Evolutionary conservation across 1,140 invertebrate genomes (phyloP), one percentile per base, ranked within the genome.

Genomic region (Drosophila paulistorum): DNA sequence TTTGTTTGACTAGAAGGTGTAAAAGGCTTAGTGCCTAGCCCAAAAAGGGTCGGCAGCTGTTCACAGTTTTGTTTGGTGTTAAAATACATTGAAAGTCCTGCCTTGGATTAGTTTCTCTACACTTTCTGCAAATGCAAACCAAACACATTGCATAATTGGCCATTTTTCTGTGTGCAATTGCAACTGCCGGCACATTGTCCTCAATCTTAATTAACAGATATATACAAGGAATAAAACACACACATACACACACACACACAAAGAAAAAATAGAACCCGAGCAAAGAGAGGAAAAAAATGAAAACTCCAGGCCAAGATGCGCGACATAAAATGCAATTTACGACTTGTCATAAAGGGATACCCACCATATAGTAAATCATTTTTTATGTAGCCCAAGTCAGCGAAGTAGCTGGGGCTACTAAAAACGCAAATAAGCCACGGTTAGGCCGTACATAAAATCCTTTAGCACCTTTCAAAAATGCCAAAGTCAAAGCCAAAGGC

Each of bases 141-240:
- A 61, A 79, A 78, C 80, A 84, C 84, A 77, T 74, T 87, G 81
- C 84, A 87, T 89, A 89, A 87, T 87, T 87, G 84, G 84, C 84
- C 81, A 84, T 89, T 89, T 84, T 77, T 84, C 79, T 87, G 83
- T 82, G 80, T 89, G 80, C 84, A 87, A 84, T 87, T 83, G 79
- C 79, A 51, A 9, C 20, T 58, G 55, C 74, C 10, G 45, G 77
- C 84, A 87, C 84, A 89, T 87, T 84, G 82, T 89, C 64, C 77
- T 87, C 81, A 87, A 87, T 87, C 84, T 87, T 87, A 87, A 87
- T 87, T 87, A 87, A 87, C 84, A 87, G 89, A 87, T 87, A 89
- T 87, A 87, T 80, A 51, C 68, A 78, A 81, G 83, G 75, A 89
- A 84, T 87, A 77, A 74, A 81, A 89, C 72, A 54, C n/a, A 65